These are phyloP conservation scores for Channallabes apus DNA, from an alignment of 2,797 vertebrate genomes.

Conservation along the genomic window DNA sequence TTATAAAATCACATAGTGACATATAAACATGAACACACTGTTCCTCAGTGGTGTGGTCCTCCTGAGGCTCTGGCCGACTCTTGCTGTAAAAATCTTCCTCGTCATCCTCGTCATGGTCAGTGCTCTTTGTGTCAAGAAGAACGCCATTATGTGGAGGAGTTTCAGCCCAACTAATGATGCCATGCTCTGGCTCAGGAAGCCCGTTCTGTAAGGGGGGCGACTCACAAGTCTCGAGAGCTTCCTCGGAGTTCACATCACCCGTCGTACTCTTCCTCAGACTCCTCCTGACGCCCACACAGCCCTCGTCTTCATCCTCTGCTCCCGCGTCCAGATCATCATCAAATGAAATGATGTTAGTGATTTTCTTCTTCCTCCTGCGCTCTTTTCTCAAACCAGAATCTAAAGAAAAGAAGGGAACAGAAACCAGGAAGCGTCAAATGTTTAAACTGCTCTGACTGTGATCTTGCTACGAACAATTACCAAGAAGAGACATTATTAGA, in stretches of 20 bases:
- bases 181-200: constrained; percentile 54
- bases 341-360: constrained; percentile 97
- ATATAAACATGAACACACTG: constrained; percentile 67
- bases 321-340: constrained; percentile 85
- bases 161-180: constrained; percentile 69
- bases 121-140: constrained; percentile 65
- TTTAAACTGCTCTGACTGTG: not conserved
- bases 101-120: constrained; percentile 75
- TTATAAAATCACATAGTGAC: not conserved
- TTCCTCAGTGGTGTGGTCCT: constrained; percentile 61
- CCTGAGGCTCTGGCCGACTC: constrained; percentile 59
- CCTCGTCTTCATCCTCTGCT: constrained; percentile 78
- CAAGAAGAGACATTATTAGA: not conserved
- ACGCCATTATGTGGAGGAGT: constrained; percentile 59
- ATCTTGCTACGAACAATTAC: not conserved
- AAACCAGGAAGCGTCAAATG: not conserved
- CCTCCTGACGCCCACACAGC: constrained; percentile 66
- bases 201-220: constrained; percentile 68
- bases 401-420: constrained; percentile 55
- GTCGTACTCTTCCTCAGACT: constrained; percentile 66
- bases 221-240: constrained; percentile 74
- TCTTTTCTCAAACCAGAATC: constrained; percentile 88
- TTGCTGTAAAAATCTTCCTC: constrained; percentile 73
- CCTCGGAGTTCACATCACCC: constrained; percentile 81
- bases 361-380: constrained; percentile 90